Base-by-base conservation (phyloP, 2,888 invertebrate species). In the Sisyra terminalis region DNA sequence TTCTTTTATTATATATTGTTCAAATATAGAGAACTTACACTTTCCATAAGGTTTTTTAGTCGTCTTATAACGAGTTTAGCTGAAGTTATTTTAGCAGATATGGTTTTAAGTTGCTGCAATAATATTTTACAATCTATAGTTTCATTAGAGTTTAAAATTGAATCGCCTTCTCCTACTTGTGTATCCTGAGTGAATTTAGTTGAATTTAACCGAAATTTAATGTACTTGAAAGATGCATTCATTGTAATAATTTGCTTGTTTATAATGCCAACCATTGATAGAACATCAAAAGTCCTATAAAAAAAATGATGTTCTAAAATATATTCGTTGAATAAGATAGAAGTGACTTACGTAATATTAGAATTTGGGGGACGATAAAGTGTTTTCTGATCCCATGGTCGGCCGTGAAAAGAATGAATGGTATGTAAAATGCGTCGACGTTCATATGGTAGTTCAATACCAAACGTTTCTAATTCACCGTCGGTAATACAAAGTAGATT, bases 361-460 rank as follows among this genome's bases (percentile, higher is more conserved):
- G 44, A 71, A 17, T 29, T 40, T 4, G 35, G 34, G 10, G 24
- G 15, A n/a, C 8, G 5, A 42, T 15, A 13, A 18, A 42, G 4
- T 18, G 16, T 35, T 18, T 18, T 15, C 5, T 35, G 24, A 36
- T 14, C 37, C 43, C 43, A 79, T 2, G 65, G 61, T 48, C 66
- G 64, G 45, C 58, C 63, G 51, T 78, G 78, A 53, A 78, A 77
- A 47, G 64, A 66, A 40, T 67, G 61, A 38, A 78, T 52, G 1
- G 71, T 71, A 29, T 57, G 53, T 42, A 64, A 54, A 46, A 78
- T 64, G 52, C 71, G 64, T 46, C 69, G 66, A 46, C 73, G 63
- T 51, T 78, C 74, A 48, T 66, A 71, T 1, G 71, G 71, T 58
- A 77, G 64, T 3, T 65, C 59, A 13, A 80, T 63, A 29, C 75